Base-by-base conservation (phyloP, 2,113 vertebrate genomes). In the Malurus elegans region DNA sequence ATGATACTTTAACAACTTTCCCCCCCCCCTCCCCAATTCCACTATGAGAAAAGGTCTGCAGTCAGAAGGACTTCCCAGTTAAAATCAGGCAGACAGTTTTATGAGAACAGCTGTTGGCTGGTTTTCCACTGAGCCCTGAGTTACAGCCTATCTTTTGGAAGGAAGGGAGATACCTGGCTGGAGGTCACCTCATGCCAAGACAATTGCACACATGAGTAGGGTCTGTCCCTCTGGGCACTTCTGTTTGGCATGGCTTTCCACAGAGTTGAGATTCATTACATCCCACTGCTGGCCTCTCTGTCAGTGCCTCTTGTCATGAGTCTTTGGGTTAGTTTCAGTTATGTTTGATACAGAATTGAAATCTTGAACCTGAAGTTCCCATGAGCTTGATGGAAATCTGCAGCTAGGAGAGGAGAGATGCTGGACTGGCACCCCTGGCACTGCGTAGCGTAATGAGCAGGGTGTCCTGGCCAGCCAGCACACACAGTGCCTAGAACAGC, bases 11-110 rank as follows among this genome's bases (percentile, higher is more conserved):
- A n/a, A 78, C 8, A 36, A 50, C 65, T 38, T 38, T n/a, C n/a
- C 38, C 38, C 38, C 0, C 0, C 3, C 20, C 21, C 0, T 13
- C 20, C 0, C 0, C 15, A 42, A 34, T 36, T 78, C 48, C 25
- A 9, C 47, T 38, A 0, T 20, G 21, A 51, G 25, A 31, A 61
- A 38, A 51, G 48, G 24, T 48, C 66, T 85, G 36, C 36, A 29
- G 12, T 53, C 19, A 65, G 65, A 74, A 85, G 42, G 66, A 45
- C 18, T 26, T 87, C 65, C 14, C 23, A 56, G 62, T 31, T 64
- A 29, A 90, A 84, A 36, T 2, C 23, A 69, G 62, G 32, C 26
- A 83, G 20, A 42, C 2, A 50, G 13, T 54, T 75, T 56, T 82
- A 57, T 82, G 24, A 3, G 19, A 60, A n/a, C 18, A 60, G 8